These are phyloP conservation scores for Paramuricea clavata DNA, from an alignment of 92 coral and sea anemone species.

Conservation along the genomic window DNA sequence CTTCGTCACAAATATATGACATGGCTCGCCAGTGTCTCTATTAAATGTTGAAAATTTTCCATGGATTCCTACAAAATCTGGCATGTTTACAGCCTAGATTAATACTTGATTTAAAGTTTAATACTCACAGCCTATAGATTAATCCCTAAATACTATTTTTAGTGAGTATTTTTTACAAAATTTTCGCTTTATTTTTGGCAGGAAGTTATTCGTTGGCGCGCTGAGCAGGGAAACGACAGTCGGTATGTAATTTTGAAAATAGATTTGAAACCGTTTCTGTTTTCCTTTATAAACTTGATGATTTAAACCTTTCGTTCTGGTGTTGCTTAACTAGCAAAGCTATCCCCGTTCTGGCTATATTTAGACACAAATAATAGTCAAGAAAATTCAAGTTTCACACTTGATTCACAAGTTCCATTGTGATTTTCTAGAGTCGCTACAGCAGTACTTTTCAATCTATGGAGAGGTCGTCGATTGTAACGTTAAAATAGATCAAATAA, in stretches of 20 bases:
- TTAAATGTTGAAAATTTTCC: background rate
- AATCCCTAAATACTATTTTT: background rate
- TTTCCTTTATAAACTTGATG: background rate
- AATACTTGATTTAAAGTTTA: background rate
- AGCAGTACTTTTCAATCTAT: slow-evolving; percentile 82
- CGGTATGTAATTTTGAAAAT: slow-evolving; percentile 71
- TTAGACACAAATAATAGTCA: background rate
- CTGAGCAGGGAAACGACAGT: slow-evolving; percentile 94
- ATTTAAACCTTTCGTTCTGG: background rate
- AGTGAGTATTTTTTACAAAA: background rate
- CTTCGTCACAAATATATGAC: background rate
- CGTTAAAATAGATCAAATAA: slow-evolving; percentile 88
- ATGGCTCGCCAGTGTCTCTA: background rate
- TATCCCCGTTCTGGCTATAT: slow-evolving; percentile 21
- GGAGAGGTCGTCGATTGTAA: slow-evolving; percentile 96
- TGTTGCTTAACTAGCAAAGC: slow-evolving; percentile 11
- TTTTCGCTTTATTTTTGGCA: slow-evolving; percentile 65
- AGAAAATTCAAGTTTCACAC: background rate
- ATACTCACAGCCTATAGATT: background rate
- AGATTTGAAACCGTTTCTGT: background rate
- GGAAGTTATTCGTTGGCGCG: slow-evolving; percentile 99
- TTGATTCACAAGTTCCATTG: background rate
- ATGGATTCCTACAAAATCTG: background rate
- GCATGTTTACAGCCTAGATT: background rate
- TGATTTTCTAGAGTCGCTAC: slow-evolving; percentile 75